phyloP scores from a whole-genome alignment of 2,113 vertebrate genomes.

The Chionis minor region DNA sequence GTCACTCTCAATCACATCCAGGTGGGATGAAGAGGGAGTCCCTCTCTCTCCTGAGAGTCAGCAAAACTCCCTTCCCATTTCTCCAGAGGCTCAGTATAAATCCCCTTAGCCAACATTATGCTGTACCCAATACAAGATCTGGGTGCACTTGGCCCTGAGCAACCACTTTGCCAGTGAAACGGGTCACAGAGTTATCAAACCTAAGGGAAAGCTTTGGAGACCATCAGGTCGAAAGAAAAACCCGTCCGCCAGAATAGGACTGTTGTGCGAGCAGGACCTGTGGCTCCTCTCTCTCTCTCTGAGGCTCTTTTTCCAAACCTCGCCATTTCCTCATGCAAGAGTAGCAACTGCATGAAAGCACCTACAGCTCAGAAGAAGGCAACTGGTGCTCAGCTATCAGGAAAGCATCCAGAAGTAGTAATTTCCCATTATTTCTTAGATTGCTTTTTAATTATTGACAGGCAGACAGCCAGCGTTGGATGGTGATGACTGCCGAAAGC shows the following conservation, averaged over 20 bases:
- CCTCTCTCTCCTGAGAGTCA: background rate
- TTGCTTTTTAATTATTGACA: constrained; percentile 40
- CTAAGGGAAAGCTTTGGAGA: background rate
- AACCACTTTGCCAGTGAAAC: background rate
- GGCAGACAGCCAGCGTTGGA: background rate
- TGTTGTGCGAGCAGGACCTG: background rate
- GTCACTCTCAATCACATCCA: background rate
- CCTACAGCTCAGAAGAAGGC: background rate
- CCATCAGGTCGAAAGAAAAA: background rate
- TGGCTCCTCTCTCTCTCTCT: background rate
- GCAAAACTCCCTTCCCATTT: background rate
- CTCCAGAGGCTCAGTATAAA: background rate
- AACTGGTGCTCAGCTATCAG: background rate
- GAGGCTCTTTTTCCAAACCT: background rate
- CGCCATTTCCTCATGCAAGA: rapidly evolving
- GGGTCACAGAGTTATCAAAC: background rate
- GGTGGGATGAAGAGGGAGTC: background rate
- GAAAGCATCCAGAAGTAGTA: constrained; percentile 13
- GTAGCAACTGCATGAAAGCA: background rate
- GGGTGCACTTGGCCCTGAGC: background rate
- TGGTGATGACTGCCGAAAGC: background rate
- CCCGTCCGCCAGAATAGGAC: no score
- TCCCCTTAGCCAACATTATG: background rate
- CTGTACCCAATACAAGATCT: background rate
- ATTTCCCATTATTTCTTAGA: constrained; percentile 40